Evolutionary conservation across 2,888 invertebrate genomes (phyloP), one percentile per base, ranked within the genome.

Genomic region (Hydrotaea cyrtoneurina): DNA sequence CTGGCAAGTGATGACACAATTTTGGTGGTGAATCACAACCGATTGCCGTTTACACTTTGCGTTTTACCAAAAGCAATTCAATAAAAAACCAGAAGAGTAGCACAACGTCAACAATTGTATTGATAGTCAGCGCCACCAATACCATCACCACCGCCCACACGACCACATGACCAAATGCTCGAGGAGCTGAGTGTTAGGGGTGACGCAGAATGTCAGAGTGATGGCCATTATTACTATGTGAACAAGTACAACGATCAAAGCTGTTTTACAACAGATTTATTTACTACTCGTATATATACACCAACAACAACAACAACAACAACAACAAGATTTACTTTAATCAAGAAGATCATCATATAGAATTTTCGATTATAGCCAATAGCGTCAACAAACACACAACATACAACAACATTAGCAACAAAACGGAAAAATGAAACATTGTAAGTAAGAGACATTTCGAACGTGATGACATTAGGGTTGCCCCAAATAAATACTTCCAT

Each of bases 381-480:
- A 43, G 17, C 21, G 21, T 39, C 66, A 66, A 46, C 1, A 66
- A 26, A 13, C 39, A 50, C 50, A 36, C 31, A 31, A 62, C 36
- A 64, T 39, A 55, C 55, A 59, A 74, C 64, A 72, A 62, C 31
- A 43, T 66, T 13, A 76, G 50, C 43, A 66, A 50, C 81, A 86
- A n/a, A 79, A 15, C 59, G 66, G 59, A 84, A 88, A 87, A 86
- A 89, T 89, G 89, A 88, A 88, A 88, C 88, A 89, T 87, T 88
- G 89, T 89, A 79, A 89, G 90, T 89, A 81, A 19, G 31, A 31
- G 31, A n/a, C n/a, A n/a, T n/a, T n/a, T n/a, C n/a, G n/a, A n/a
- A n/a, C n/a, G n/a, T n/a, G n/a, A n/a, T n/a, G n/a, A n/a, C n/a
- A n/a, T n/a, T n/a, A n/a, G n/a, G n/a, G n/a, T n/a, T n/a, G n/a